Evolutionary conservation across 1,140 invertebrate species (phyloP), one percentile per base, ranked within the genome.

Genomic region (Musca vetustissima): DNA sequence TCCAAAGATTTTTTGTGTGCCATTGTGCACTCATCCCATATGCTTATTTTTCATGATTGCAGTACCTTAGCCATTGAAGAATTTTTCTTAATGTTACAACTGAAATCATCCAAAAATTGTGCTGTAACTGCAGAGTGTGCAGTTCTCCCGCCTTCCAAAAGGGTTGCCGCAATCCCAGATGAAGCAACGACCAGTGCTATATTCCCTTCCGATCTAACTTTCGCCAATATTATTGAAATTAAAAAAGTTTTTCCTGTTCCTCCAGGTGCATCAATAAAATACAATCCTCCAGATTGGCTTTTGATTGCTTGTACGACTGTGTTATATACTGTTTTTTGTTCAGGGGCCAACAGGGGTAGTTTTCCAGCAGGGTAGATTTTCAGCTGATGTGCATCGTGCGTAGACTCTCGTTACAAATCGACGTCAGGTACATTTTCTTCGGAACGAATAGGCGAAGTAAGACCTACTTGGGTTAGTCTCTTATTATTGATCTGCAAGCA

Each of bases 101-200:
- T 48, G 14, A 59, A 25, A 25, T 17, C 49, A 25, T 68, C 66
- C 53, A n/a, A 64, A 19, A 43, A 28, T 49, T 70, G 64, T 6
- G 57, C 15, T 47, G 65, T 69, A 13, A 69, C 50, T 47, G 70
- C 70, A 1, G 24, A 71, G 66, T 67, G 64, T 11, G 70, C 61
- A 13, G 64, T 71, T 69, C 66, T 22, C 14, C 67, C 70, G 28
- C 61, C 61, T 13, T 66, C 61, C 22, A 69, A 59, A 47, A 71
- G 43, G 11, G 65, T 70, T 21, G 55, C 57, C 21, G 57, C 66
- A 8, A 88, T 70, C 64, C 71, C 66, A 28, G 85, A 87, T 53
- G 83, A 86, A 64, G 86, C 85, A 48, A 86, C 72, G 6, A 84
- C 83, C 11, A 86, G 52, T 32, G 83, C 81, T 68, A 83, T 80